These are phyloP conservation scores for Cichlasoma orientale DNA, from an alignment of 2,797 vertebrate species.

Conservation along the genomic window DNA sequence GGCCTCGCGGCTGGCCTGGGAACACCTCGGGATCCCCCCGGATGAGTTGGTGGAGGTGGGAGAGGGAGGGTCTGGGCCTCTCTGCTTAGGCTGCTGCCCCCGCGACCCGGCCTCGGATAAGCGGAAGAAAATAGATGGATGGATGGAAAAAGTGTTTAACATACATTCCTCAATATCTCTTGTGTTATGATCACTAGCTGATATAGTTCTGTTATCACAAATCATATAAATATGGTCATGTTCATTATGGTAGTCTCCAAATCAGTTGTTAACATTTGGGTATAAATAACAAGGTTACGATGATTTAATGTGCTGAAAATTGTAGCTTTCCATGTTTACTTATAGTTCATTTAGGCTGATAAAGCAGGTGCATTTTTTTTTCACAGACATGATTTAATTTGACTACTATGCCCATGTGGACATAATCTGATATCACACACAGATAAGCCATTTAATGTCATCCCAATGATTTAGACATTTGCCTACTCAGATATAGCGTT, in stretches of 20 bases:
- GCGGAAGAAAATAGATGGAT: too few relatives aligned
- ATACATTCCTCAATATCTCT: background rate
- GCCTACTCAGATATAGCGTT: background rate
- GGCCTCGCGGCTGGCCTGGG: too few relatives aligned
- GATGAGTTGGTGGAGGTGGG: too few relatives aligned
- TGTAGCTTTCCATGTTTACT: background rate
- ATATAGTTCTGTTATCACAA: background rate
- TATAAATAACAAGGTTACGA: background rate
- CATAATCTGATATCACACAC: background rate
- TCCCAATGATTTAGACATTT: background rate
- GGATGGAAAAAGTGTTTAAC: background rate
- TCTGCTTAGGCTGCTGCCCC: too few relatives aligned
- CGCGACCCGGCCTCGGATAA: too few relatives aligned
- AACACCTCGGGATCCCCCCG: too few relatives aligned
- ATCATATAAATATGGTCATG: background rate
- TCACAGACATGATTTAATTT: background rate
- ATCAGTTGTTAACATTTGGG: background rate
- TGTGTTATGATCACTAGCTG: background rate
- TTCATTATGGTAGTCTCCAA: background rate
- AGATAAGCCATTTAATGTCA: background rate
- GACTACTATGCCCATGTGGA: background rate
- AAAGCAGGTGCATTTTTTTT: too few relatives aligned
- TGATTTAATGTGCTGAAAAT: background rate
- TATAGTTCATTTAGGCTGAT: background rate
- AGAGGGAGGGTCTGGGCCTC: too few relatives aligned